phyloP scores from a whole-genome alignment of 2,113 vertebrate genomes.

The Platanista minor region DNA sequence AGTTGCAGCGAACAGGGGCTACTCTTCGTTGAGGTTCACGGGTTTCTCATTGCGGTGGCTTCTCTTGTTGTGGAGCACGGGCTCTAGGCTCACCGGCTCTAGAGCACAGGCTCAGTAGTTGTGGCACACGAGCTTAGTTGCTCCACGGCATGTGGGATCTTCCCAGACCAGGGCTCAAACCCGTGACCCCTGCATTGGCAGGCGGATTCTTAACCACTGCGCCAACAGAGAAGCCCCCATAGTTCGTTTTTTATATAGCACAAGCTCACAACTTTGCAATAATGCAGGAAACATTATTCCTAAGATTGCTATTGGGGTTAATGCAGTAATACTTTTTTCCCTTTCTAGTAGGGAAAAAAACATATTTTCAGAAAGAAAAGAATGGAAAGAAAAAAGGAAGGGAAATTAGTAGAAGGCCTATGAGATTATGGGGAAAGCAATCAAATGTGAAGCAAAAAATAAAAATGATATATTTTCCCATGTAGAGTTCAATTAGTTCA shows the following conservation, averaged over 20 bases:
- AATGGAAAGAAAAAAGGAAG: background rate
- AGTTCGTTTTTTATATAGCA: background rate
- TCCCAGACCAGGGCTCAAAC: too few species aligned
- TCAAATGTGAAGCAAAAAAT: constrained; percentile 15
- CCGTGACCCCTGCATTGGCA: too few species aligned
- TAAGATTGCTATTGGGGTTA: background rate
- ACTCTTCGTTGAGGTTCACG: too few species aligned
- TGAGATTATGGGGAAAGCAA: background rate
- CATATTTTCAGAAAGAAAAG: background rate
- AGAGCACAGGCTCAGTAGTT: too few species aligned
- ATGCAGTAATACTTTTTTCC: background rate
- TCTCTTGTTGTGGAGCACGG: too few species aligned
- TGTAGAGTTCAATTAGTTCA: background rate
- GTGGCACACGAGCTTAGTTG: too few species aligned
- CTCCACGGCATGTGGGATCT: too few species aligned
- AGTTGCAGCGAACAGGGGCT: too few species aligned
- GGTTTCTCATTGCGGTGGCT: too few species aligned
- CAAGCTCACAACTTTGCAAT: constrained; percentile 15
- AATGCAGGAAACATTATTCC: background rate
- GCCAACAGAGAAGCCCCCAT: too few species aligned
- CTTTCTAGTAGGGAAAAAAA: background rate
- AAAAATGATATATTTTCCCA: background rate
- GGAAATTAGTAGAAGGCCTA: background rate
- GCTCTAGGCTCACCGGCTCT: too few species aligned
- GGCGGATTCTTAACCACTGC: too few species aligned